Evolutionary conservation across 2,113 vertebrate species (phyloP), one percentile per base, ranked within the genome.

Genomic region (Amazona guildingii): DNA sequence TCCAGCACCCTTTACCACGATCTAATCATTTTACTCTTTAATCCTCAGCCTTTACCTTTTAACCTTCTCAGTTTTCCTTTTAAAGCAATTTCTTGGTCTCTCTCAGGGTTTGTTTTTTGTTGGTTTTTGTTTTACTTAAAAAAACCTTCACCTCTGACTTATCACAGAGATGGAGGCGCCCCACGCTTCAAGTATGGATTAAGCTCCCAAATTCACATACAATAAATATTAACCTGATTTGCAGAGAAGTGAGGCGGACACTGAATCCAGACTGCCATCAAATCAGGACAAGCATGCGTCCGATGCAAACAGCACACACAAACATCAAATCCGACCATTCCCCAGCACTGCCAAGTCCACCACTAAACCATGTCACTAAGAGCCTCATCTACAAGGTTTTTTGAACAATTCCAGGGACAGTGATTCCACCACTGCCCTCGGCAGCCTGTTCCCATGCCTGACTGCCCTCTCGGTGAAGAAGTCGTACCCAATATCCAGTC

Each of bases 1-100:
- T 79, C 77, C 74, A 75, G 76, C 3, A 2, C 63, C 79, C 90
- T 97, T 97, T 96, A 94, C 91, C 33, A 7, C n/a, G 11, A 91
- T 66, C 94, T 97, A 96, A 98, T 95, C 51, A 77, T 61, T 97
- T 92, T 96, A 91, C 96, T 95, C 95, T 92, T 51, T 89, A 94
- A 88, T 59, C 72, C 93, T 84, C 74, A 78, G 93, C 93, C 94
- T 92, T 66, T 86, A 27, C 67, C 57, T 96, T 97, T 91, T 96
- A 94, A 96, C 97, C 86, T 94, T 57, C 86, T 83, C 82, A 92
- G 81, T 67, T 96, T 91, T 91, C 86, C 86, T 97, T 91, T 78
- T 90, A 84, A 97, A 96, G 90, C 67, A 77, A 95, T 87, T 68
- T 93, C 96, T 85, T 69, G 75, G 61, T 94, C 93, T 93, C 88